phyloP scores from a whole-genome alignment of 2,888 invertebrate genomes.

The Mythimna loreyi region DNA sequence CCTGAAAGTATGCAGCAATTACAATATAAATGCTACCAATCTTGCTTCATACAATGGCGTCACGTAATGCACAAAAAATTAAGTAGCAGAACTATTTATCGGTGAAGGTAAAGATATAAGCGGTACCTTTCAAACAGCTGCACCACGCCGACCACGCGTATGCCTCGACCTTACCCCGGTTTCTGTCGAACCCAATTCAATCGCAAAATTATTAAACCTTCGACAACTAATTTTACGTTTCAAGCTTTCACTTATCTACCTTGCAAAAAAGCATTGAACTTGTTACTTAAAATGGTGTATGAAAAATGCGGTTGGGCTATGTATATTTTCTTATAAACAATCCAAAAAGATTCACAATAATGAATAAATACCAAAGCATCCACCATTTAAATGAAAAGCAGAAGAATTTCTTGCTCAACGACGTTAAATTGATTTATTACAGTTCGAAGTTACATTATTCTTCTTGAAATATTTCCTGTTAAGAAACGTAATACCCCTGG shows the following conservation, averaged over 20 bases:
- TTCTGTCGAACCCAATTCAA: slow-evolving; percentile 77
- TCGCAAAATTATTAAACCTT: slow-evolving; percentile 76
- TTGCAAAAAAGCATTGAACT: slow-evolving; percentile 28
- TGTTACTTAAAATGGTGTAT: slow-evolving; percentile 21
- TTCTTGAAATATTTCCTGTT: slow-evolving; percentile 31
- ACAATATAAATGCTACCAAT: slow-evolving; percentile 42
- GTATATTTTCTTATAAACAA: not conserved
- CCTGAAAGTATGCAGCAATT: slow-evolving; percentile 54
- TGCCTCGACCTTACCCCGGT: slow-evolving; percentile 79
- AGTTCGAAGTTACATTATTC: slow-evolving; percentile 41
- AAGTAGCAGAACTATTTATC: slow-evolving; percentile 67
- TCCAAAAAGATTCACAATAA: slow-evolving; percentile 5
- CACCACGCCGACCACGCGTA: slow-evolving; percentile 74
- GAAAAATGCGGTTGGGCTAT: slow-evolving; percentile 74
- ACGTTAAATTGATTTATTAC: slow-evolving; percentile 47
- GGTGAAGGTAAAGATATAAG: slow-evolving; percentile 73
- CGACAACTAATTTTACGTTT: slow-evolving; percentile 65
- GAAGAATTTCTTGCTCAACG: slow-evolving; percentile 36
- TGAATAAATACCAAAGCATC: slow-evolving; percentile 20
- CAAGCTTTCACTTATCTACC: slow-evolving; percentile 74
- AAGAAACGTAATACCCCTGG: slow-evolving; percentile 21
- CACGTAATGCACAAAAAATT: slow-evolving; percentile 67
- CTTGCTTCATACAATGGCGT: slow-evolving; percentile 56
- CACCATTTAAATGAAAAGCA: slow-evolving; percentile 42
- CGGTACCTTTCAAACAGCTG: slow-evolving; percentile 70